These are phyloP conservation scores for Numenius phaeopus DNA, from an alignment of 2,797 vertebrate genomes.

Conservation along the genomic window DNA sequence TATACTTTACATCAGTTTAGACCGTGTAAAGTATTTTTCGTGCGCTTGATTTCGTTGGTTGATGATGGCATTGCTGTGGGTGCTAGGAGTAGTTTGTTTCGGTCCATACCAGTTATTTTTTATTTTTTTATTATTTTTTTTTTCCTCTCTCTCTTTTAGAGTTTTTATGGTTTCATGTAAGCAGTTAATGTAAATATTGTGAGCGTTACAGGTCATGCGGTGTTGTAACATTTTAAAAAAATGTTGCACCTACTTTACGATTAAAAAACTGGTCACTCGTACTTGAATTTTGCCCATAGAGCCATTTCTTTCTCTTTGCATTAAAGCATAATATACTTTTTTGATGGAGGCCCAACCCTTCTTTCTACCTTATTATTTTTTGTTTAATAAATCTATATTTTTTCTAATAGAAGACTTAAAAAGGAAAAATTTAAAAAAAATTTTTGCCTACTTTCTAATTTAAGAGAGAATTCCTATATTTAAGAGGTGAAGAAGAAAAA, in stretches of 20 bases:
- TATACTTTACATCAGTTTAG: conserved; percentile 87
- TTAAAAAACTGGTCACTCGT: conserved; percentile 97
- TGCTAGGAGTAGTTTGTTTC: conserved; percentile 85
- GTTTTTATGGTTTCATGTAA: conserved; percentile 89
- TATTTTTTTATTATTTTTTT: conserved; percentile 48
- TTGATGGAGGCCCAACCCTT: conserved; percentile 78
- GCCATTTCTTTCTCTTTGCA: conserved; percentile 81
- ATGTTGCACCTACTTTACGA: conserved; percentile 97
- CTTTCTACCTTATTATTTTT: conserved; percentile 76
- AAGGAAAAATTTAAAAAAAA: conserved; percentile 21
- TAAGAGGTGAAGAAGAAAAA: conserved; percentile 32
- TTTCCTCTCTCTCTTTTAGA: conserved; percentile 78
- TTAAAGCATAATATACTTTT: conserved; percentile 77
- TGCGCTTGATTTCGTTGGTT: conserved; percentile 86
- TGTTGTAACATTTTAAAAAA: conserved; percentile 94
- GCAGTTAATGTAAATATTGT: conserved; percentile 97
- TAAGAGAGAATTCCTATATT: conserved; percentile 75
- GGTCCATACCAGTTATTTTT: conserved; percentile 78
- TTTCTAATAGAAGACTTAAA: conserved; percentile 75
- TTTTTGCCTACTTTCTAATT: conserved; percentile 78
- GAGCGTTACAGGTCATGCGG: conserved; percentile 95
- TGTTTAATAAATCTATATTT: conserved; percentile 77
- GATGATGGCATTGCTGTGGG: conserved; percentile 83
- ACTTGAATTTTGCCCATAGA: conserved; percentile 86
- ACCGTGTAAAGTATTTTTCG: conserved; percentile 86